Base-by-base conservation (phyloP, 2,113 vertebrate species). In the Zapus hudsonius region DNA sequence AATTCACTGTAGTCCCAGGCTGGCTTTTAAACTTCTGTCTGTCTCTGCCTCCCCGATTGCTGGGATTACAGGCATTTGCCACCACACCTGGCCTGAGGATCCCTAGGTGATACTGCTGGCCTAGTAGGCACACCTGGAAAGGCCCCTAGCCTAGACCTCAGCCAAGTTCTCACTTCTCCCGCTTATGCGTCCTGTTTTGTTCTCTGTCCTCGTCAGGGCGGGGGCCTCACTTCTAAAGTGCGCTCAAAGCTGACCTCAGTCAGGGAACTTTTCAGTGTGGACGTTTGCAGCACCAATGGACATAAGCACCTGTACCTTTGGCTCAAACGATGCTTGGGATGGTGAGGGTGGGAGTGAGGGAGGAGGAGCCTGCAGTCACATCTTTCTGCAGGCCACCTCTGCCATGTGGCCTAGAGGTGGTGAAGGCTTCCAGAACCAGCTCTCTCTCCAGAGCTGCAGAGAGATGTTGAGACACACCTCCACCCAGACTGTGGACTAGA, bases 281-380 rank as follows among this genome's bases (percentile, higher is more conserved):
- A 57, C n/a, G 0, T 40, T n/a, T 69, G 10, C 20, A 25, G 36
- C 15, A 13, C 0, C 0, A 22, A 15, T 1, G 27, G 64, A 31
- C 15, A 8, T 19, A 13, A 11, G 27, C 36, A 12, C 42, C 44
- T 73, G 55, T 11, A 0, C 31, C 10, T 1, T 44, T 19, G 12
- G 40, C 64, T 29, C 3, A 27, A 29, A 40, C 29, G 47, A 19
- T 1, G 40, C 23, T 31, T 55, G 72, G 40, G 36, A 38, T 15
- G 17, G 70, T 44, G 20, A 59, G 6, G 69, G 38, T 0, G 17
- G 59, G 47, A 38, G 17, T 0, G 27, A 31, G 12, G 7, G 7
- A 22, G 38, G 70, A 61, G 29, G 44, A 64, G 23, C 15, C 12
- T 4, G 12, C 8, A 29, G 40, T 13, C 23, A 4, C 2, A 11